Evolutionary conservation across 2,888 invertebrate genomes (phyloP).

Genomic region (Podotricha telesiphe): DNA sequence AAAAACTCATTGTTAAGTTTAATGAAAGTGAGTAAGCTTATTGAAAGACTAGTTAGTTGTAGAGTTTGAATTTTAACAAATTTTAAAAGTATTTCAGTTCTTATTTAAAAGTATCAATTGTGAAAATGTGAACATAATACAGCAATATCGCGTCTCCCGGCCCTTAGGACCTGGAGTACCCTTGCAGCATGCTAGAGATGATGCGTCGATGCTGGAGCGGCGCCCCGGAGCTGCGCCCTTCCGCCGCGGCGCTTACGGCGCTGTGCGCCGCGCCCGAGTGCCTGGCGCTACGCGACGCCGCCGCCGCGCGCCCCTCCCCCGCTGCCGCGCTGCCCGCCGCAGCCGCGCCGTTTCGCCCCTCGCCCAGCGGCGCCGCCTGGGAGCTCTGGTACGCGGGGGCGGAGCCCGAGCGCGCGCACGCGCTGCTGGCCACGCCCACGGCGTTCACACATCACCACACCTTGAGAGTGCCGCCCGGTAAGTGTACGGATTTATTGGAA

Average conservation of each 20-base stretch:
- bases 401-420: constrained; percentile 80
- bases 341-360: constrained; percentile 94
- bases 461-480: constrained; percentile 63
- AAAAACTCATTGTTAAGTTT: no score
- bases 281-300: constrained; percentile 79
- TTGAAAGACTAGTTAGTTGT: no score
- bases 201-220: constrained; percentile 99
- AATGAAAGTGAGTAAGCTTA: no score
- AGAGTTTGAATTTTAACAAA: no score
- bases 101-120: no score
- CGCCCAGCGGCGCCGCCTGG: constrained; percentile 85
- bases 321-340: constrained; percentile 86
- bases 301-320: constrained; percentile 48
- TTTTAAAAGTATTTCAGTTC: no score
- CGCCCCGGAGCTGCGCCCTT: constrained; percentile 92
- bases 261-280: constrained; percentile 96
- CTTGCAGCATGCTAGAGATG: constrained; percentile 94
- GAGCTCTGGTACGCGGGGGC: constrained; percentile 88
- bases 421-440: constrained; percentile 56
- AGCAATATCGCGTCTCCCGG: no score
- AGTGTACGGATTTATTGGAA: no score
- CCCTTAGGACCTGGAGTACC: constrained; percentile 91
- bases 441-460: constrained; percentile 67
- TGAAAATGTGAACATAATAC: no score
- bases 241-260: constrained; percentile 97